These are phyloP conservation scores for Vireo altiloquus DNA, from an alignment of 2,113 vertebrate genomes.

Conservation along the genomic window DNA sequence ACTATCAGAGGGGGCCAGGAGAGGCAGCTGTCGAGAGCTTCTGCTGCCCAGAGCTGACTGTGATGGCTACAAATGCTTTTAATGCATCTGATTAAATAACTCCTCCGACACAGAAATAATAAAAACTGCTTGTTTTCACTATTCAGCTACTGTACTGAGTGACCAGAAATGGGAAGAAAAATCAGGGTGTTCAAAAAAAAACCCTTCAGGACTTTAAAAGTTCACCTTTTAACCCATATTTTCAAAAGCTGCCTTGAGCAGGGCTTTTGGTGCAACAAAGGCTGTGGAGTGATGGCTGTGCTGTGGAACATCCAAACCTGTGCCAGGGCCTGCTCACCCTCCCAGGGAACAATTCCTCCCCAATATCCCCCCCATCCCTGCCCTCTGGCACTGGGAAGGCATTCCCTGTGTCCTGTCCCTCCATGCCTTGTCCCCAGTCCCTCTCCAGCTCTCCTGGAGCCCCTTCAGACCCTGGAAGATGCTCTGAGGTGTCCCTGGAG, in stretches of 20 bases:
- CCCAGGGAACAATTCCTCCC: too few species aligned
- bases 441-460: not conserved
- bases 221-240: conserved; percentile 81
- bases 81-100: not conserved
- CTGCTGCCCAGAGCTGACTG: not conserved
- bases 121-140: not conserved
- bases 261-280: conserved; percentile 77
- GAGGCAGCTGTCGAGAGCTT: not conserved
- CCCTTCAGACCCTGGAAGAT: accelerated
- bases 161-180: not conserved
- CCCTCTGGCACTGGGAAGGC: not conserved
- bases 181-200: not conserved
- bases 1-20: not conserved
- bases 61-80: not conserved
- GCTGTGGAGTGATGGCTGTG: conserved; percentile 74
- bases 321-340: too few species aligned
- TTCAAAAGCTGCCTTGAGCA: conserved; percentile 80
- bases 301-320: too few species aligned
- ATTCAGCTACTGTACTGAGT: not conserved
- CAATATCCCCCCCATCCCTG: too few species aligned
- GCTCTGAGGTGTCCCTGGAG: not conserved
- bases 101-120: not conserved
- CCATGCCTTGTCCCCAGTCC: not conserved
- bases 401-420: not conserved
- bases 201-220: conserved; percentile 38